Evolutionary conservation across 2,113 vertebrate genomes (phyloP).

Genomic region (Amblyopsis rosae): DNA sequence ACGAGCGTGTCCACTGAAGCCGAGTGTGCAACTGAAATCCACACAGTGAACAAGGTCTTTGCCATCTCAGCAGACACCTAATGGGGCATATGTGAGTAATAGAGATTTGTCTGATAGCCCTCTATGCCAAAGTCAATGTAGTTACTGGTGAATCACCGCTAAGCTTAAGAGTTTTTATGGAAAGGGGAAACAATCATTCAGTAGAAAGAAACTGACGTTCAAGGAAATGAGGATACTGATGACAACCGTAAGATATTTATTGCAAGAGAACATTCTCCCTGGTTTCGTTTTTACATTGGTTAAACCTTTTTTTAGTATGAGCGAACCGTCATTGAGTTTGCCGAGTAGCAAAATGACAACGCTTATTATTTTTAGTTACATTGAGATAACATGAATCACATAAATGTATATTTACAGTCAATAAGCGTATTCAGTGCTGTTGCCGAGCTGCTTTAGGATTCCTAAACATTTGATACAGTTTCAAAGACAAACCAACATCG

Average conservation of each 20-base stretch:
- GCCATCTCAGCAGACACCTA: constrained; percentile 11
- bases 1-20: constrained; percentile 35
- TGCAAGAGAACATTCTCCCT: constrained; percentile 26
- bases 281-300: constrained; percentile 13
- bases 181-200: background rate
- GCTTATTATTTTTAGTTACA: background rate
- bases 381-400: constrained; percentile 23
- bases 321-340: constrained; percentile 15
- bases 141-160: too few species aligned
- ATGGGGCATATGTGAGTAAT: constrained; percentile 2
- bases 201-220: background rate
- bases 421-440: background rate
- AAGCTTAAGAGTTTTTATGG: background rate
- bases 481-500: background rate
- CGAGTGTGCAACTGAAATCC: constrained; percentile 43
- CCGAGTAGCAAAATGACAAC: constrained; percentile 8
- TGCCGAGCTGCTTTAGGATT: background rate
- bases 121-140: background rate
- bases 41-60: background rate
- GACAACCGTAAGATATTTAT: constrained; percentile 46
- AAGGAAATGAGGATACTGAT: constrained; percentile 33
- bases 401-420: background rate
- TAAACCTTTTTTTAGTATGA: constrained; percentile 8
- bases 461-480: background rate
- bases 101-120: background rate